phyloP scores from a whole-genome alignment of 2,113 vertebrate genomes.

The Charadrius vociferus region DNA sequence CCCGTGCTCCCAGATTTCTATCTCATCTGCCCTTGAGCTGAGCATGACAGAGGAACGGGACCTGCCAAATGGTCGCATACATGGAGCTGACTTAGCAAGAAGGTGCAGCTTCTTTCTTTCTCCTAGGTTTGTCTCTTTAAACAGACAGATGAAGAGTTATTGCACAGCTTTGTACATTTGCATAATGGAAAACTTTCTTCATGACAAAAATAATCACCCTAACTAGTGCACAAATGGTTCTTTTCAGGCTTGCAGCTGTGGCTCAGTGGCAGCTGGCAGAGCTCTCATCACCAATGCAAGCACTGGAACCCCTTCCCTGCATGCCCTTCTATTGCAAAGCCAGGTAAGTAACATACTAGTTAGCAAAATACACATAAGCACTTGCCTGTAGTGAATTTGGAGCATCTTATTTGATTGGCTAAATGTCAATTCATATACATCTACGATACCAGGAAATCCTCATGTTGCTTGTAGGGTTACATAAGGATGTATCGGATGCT shows the following conservation, averaged over 20 bases:
- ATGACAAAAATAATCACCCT: background rate
- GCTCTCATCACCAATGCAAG: background rate
- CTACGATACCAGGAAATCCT: background rate
- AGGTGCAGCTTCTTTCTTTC: background rate
- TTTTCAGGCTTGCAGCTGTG: slow-evolving; percentile 43
- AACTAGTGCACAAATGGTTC: background rate
- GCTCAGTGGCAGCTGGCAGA: slow-evolving; percentile 7
- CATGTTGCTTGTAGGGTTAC: background rate
- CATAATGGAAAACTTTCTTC: background rate
- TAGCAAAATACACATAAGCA: background rate
- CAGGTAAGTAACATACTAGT: background rate
- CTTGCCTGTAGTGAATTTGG: background rate
- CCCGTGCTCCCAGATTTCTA: background rate
- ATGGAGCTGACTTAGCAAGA: fast-evolving
- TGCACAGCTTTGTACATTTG: background rate
- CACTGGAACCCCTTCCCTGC: background rate
- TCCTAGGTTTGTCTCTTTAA: background rate
- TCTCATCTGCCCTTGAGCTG: background rate
- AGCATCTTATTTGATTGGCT: background rate
- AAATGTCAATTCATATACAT: background rate
- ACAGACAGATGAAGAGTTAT: background rate
- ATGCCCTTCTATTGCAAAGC: background rate
- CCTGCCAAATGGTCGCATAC: fast-evolving
- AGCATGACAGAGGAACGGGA: background rate
- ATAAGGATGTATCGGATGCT: background rate